Evolutionary conservation across 1,140 invertebrate species (phyloP).

Genomic region (Aphelenchoides besseyi): DNA sequence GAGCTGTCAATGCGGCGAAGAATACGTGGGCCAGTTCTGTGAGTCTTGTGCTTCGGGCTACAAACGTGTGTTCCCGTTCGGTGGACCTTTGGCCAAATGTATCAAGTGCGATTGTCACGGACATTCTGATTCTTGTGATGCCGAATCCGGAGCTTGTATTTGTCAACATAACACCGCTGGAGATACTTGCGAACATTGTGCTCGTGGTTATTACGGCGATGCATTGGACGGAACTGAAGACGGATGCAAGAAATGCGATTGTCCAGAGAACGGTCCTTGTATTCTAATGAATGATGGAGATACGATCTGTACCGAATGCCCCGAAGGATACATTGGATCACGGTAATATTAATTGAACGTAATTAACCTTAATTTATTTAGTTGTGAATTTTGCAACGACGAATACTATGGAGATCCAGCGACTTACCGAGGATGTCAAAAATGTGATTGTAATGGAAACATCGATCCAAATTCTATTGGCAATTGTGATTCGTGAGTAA

Average conservation of each 20-base stretch:
- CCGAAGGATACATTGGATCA: slow-evolving; percentile 80
- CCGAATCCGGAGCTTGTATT: slow-evolving; percentile 73
- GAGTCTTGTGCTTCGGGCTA: slow-evolving; percentile 91
- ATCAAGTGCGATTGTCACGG: slow-evolving; percentile 91
- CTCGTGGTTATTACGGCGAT: slow-evolving; percentile 88
- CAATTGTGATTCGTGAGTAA: slow-evolving; percentile 74
- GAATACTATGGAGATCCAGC: slow-evolving; percentile 85
- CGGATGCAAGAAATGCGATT: slow-evolving; percentile 87
- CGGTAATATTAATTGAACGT: slow-evolving; percentile 21
- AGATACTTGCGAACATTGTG: slow-evolving; percentile 83
- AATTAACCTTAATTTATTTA: slow-evolving; percentile 12
- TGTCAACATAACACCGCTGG: slow-evolving; percentile 48
- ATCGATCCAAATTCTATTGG: slow-evolving; percentile 88
- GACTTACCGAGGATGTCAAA: slow-evolving; percentile 71
- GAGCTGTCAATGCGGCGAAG: slow-evolving; percentile 83
- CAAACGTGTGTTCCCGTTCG: slow-evolving; percentile 80
- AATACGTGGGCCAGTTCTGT: slow-evolving; percentile 87
- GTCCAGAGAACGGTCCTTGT: slow-evolving; percentile 88
- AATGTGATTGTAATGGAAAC: slow-evolving; percentile 89
- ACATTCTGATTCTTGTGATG: slow-evolving; percentile 90
- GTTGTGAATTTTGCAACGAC: slow-evolving; percentile 85
- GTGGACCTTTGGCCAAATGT: slow-evolving; percentile 85
- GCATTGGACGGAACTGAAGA: slow-evolving; percentile 77
- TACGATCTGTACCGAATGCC: slow-evolving; percentile 89
- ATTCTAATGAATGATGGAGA: slow-evolving; percentile 75